Base-by-base conservation (phyloP, 1,140 invertebrate species). In the Laupala kohalensis region DNA sequence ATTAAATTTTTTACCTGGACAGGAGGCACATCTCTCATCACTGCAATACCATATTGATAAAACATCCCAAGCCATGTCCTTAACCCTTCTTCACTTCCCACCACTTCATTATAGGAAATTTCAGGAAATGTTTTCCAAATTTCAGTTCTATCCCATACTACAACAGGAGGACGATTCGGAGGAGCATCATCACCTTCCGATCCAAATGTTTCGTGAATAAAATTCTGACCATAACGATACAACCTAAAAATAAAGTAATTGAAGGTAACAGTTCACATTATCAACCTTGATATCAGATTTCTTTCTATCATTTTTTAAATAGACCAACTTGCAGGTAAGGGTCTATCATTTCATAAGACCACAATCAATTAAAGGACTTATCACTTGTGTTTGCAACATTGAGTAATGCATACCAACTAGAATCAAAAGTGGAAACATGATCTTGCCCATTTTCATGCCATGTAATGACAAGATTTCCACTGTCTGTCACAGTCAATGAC, bases 61-160 rank as follows among this genome's bases (percentile, higher is more conserved):
- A 81, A 76, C 77, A 79, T 79, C 25, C 79, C 77, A 53, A 81
- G 72, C 79, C 79, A 81, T 28, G 74, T 71, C 64, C 71, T 74
- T 3, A 81, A 71, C 19, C 78, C 80, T 73, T 75, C 74, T n/a
- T 80, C 78, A 67, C 71, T 78, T 12, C 78, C 75, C 76, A 78
- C 79, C 9, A 80, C 75, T 74, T 80, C 79, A 68, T 76, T 71
- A 71, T 79, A 80, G 29, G 76, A 79, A 9, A 80, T 75, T 74
- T 79, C 79, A 15, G 79, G 79, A 26, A 79, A 78, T 13, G 71
- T 72, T 62, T 77, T 73, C 77, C 76, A 77, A 19, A 80, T 79
- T 6, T 72, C 69, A 53, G 77, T 76, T 24, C 78, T 69, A 75
- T 80, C 76, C 79, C 79, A 80, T 4, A 78, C 74, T 23, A 76